phyloP scores from a whole-genome alignment of 2,797 vertebrate species.

The Acomys russatus region DNA sequence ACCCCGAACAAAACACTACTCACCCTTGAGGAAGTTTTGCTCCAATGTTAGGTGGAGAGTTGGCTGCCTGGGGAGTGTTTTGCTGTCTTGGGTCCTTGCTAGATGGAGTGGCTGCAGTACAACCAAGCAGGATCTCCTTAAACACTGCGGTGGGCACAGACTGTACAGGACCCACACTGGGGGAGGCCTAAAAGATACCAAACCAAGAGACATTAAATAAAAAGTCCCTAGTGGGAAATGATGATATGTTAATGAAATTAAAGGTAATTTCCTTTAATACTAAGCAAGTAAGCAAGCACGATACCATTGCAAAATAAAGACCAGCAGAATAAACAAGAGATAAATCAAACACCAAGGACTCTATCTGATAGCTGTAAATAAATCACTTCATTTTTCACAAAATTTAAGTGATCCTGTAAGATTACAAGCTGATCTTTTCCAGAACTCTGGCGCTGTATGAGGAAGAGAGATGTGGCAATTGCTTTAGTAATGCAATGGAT shows the following conservation, averaged over 20 bases:
- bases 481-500: constrained; percentile 4
- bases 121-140: constrained; percentile 89
- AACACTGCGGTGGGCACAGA: constrained; percentile 87
- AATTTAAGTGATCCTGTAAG: constrained; percentile 42
- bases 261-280: constrained; percentile 65
- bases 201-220: constrained; percentile 66
- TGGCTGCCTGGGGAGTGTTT: constrained; percentile 87
- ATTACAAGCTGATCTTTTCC: constrained; percentile 66
- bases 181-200: constrained; percentile 85
- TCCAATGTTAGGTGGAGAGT: constrained; percentile 89
- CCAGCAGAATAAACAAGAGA: constrained; percentile 38
- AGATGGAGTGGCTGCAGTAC: constrained; percentile 87
- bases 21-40: constrained; percentile 90
- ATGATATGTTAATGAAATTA: constrained; percentile 29
- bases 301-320: constrained; percentile 58
- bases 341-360: constrained; percentile 65
- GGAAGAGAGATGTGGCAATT: constrained; percentile 46
- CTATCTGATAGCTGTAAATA: constrained; percentile 35
- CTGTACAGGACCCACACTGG: constrained; percentile 83
- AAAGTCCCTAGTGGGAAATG: constrained; percentile 45
- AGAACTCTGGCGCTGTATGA: constrained; percentile 9
- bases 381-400: constrained; percentile 59
- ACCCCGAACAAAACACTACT: constrained; percentile 70
- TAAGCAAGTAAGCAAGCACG: constrained; percentile 53
- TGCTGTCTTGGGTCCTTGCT: constrained; percentile 88